phyloP scores from a whole-genome alignment of 2,888 invertebrate genomes.

The Keiferia lycopersicella region DNA sequence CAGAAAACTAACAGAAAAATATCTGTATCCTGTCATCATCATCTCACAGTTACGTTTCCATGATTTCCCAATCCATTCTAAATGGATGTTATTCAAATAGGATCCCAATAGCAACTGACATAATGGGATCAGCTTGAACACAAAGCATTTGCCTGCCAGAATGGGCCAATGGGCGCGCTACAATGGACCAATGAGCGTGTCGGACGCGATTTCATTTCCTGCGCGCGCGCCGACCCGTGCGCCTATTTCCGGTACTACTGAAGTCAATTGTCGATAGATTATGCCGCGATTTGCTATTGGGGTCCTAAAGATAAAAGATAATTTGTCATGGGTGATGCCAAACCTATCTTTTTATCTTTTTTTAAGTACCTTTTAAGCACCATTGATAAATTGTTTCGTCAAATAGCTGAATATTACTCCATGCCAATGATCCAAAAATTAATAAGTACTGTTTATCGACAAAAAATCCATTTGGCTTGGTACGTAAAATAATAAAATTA shows the following conservation, averaged over 20 bases:
- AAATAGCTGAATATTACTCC: too few species aligned
- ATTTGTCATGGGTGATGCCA: neutral
- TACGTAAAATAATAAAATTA: neutral
- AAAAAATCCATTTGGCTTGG: too few species aligned
- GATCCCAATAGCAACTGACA: neutral
- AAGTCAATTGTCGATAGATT: conserved; percentile 6
- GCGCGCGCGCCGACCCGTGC: conserved; percentile 70
- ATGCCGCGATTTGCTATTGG: neutral
- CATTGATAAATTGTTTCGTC: too few species aligned
- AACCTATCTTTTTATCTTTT: neutral
- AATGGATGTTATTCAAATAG: neutral
- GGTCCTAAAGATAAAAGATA: neutral
- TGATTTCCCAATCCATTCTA: conserved; percentile 1
- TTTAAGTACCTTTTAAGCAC: too few species aligned
- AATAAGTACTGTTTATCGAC: too few species aligned
- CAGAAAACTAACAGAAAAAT: neutral
- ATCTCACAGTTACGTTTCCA: neutral
- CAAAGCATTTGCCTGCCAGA: conserved; percentile 54
- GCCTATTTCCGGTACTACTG: conserved; percentile 64
- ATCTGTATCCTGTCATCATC: neutral
- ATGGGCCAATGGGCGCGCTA: conserved; percentile 63
- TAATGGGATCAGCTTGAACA: conserved; percentile 18
- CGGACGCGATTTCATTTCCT: conserved; percentile 79
- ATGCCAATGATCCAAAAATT: too few species aligned
- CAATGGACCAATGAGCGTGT: conserved; percentile 69